Conservation (phyloP, 2,113 vertebrate species). For the Dasyornis broadbenti region DNA sequence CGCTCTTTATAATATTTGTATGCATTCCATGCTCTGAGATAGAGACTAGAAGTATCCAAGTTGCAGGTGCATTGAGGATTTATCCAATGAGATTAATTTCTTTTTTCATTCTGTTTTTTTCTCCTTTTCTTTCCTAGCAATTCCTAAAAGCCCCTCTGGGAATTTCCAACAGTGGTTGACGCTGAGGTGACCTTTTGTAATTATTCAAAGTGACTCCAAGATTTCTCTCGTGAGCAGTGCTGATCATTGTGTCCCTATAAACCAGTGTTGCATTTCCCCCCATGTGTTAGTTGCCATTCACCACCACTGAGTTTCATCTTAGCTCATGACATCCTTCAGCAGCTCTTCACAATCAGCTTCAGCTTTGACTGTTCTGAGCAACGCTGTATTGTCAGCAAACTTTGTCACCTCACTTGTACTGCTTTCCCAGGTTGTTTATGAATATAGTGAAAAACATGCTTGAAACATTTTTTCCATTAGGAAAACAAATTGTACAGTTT, state of each 20-base stretch:
- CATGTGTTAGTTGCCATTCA: background rate
- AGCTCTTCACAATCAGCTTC: background rate
- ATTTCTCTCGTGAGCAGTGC: background rate
- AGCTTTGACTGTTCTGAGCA: background rate
- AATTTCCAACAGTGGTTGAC: background rate
- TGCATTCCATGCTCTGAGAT: background rate
- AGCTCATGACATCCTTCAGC: background rate
- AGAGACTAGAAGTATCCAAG: background rate
- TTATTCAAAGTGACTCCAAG: constrained; percentile 6
- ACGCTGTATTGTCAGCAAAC: background rate
- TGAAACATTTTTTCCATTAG: background rate
- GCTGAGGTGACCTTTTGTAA: constrained; percentile 8
- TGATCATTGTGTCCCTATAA: background rate
- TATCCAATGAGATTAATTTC: background rate
- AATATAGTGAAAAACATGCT: background rate
- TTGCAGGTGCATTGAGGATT: background rate
- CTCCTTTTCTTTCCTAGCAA: background rate
- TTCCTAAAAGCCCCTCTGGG: background rate
- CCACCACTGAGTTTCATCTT: background rate
- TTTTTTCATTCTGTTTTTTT: background rate
- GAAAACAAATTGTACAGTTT: background rate
- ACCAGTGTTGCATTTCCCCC: background rate
- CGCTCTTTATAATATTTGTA: background rate
- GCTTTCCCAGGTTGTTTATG: background rate
- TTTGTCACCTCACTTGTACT: background rate